Evolutionary conservation across 2,113 vertebrate species (phyloP).

Genomic region (Euleptes europaea): DNA sequence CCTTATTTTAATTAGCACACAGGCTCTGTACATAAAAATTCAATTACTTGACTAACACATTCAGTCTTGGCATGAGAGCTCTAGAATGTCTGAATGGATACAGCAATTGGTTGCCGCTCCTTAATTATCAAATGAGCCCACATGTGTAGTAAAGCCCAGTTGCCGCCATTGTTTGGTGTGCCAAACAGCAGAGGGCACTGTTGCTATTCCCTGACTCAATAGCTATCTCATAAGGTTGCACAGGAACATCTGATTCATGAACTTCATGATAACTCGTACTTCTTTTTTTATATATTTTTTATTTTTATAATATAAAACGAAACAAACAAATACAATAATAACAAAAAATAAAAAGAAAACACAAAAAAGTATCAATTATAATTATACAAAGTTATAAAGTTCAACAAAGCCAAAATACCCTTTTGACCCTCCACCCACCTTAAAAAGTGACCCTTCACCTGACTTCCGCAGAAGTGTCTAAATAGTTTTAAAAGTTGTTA

Average conservation of each 20-base stretch:
- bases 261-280: neutral
- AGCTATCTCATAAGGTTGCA: neutral
- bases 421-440: too few relatives aligned
- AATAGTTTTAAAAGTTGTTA: too few relatives aligned
- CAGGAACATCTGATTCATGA: neutral
- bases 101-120: neutral
- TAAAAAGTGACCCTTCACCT: too few relatives aligned
- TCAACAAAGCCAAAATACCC: too few relatives aligned
- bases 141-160: too few relatives aligned
- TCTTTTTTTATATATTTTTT: too few relatives aligned
- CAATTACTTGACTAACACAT: slow-evolving; percentile 21
- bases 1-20: slow-evolving; percentile 14
- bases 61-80: neutral
- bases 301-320: too few relatives aligned
- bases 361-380: too few relatives aligned
- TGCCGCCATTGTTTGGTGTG: neutral
- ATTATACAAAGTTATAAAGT: too few relatives aligned
- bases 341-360: too few relatives aligned
- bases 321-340: too few relatives aligned
- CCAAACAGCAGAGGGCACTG: slow-evolving; percentile 9
- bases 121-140: neutral
- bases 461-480: too few relatives aligned
- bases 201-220: neutral
- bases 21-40: slow-evolving; percentile 31
- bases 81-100: fast-evolving